phyloP scores from a whole-genome alignment of 2,888 invertebrate genomes.

The Idaea straminata region DNA sequence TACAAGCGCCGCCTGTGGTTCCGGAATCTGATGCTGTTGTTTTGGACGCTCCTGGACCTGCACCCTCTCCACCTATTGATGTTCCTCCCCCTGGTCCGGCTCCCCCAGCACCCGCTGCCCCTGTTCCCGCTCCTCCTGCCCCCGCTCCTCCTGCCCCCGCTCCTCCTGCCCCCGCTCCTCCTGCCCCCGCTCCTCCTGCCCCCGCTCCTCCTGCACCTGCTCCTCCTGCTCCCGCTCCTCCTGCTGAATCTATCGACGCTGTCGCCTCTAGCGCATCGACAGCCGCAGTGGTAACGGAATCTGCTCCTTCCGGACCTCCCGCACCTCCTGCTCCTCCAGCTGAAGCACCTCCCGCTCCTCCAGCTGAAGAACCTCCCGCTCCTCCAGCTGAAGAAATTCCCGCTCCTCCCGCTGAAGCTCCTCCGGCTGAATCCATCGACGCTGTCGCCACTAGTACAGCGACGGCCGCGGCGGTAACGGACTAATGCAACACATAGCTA shows the following conservation, averaged over 20 bases:
- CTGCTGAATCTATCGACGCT: not conserved
- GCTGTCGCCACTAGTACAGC: not conserved
- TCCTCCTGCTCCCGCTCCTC: not conserved
- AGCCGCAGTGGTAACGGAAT: no score
- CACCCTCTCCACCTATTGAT: not conserved
- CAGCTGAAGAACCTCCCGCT: not conserved
- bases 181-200: not conserved
- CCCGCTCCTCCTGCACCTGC: not conserved
- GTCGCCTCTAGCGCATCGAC: not conserved
- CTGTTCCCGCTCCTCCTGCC: not conserved
- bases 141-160: not conserved
- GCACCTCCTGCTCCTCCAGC: not conserved
- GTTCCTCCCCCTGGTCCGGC: not conserved
- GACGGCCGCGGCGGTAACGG: not conserved
- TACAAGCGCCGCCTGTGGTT: not conserved
- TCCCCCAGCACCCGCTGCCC: not conserved
- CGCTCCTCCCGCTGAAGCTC: not conserved
- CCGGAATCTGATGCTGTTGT: not conserved
- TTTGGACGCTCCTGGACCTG: not conserved
- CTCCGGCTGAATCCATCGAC: not conserved
- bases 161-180: conserved; percentile 3
- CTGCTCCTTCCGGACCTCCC: not conserved
- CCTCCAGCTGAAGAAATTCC: not conserved
- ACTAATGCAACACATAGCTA: not conserved
- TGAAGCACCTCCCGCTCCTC: not conserved